Base-by-base conservation (phyloP, 2,888 invertebrate species). In the Hydroisotoma schaefferi region DNA sequence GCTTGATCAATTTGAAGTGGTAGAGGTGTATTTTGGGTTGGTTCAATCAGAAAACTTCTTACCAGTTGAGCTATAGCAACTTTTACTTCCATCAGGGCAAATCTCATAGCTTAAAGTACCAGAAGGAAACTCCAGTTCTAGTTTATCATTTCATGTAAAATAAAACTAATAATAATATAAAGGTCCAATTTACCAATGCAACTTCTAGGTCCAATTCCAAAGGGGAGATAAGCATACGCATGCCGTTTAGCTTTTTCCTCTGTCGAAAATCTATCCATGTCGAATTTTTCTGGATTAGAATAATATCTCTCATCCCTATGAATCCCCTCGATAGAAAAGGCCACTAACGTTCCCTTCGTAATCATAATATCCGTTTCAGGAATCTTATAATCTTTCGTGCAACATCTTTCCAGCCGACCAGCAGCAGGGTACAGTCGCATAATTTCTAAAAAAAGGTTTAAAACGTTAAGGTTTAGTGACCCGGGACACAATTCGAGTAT, bases 281-380 rank as follows among this genome's bases (percentile, higher is more conserved):
- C 60, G 49, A 67, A 67, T 49, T 67, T 67, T n/a, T 59, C 54
- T 8, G 63, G 67, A 33, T 67, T 46, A 22, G 67, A 57, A 33
- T 55, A 67, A 53, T 54, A 60, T 8, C 37, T 27, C n/a, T 60
- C 58, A 52, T 63, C 61, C 15, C 25, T 44, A 47, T 67, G 67
- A 20, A 67, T 57, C 10, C 46, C 61, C 4, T 47, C n/a, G 18
- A 62, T 56, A n/a, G 58, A n/a, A 10, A 60, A 46, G n/a, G 20
- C 29, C 18, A 63, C 65, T 10, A 62, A 2, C 1, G 10, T 27
- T 18, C 55, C 62, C 29, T 65, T 64, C 8, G 57, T 51, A 8
- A 67, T 8, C 6, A 37, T 49, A 2, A 60, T 12, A 12, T 62
- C 28, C 12, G 47, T 54, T n/a, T 52, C 61, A 6, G 61, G 61